Evolutionary conservation across 2,797 vertebrate species (phyloP).

Genomic region (Chrosomus eos): DNA sequence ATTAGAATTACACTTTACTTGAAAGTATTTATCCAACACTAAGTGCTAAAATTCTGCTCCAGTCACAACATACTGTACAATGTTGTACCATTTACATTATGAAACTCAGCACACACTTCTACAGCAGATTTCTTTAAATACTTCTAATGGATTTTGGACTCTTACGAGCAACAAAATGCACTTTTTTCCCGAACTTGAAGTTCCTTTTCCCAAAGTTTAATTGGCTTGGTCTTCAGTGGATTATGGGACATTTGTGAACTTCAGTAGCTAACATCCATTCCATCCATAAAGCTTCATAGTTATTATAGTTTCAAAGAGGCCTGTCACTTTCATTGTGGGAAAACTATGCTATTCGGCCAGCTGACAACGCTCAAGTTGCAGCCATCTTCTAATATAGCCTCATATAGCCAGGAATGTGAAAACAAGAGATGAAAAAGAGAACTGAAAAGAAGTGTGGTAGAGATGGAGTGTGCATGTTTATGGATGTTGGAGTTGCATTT

Average conservation of each 20-base stretch:
- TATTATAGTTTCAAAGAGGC: conserved; percentile 26
- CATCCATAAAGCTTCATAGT: conserved; percentile 18
- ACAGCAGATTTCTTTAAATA: background rate
- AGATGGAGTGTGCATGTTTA: conserved; percentile 1
- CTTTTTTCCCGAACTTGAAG: background rate
- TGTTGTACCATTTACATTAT: background rate
- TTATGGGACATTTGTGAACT: conserved; percentile 26
- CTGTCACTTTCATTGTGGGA: conserved; percentile 29
- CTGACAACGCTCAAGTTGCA: conserved; percentile 20
- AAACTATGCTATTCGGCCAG: conserved; percentile 14
- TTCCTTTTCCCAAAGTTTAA: background rate
- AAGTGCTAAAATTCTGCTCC: background rate
- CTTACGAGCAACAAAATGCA: background rate
- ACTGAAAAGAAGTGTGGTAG: background rate
- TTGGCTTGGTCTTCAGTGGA: conserved; percentile 10
- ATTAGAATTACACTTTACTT: background rate
- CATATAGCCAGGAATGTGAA: conserved; percentile 40
- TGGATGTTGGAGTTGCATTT: background rate
- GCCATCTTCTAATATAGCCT: conserved; percentile 27
- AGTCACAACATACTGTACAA: background rate
- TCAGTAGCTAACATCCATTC: conserved; percentile 8
- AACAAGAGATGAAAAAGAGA: conserved; percentile 35
- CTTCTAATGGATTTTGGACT: background rate
- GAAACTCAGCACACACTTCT: background rate
- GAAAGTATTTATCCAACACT: conserved; percentile 1